A percentile compares a stretch with the other conserved stretches of the same genome.
phyloP scores from a whole-genome alignment of 30 jellyfish, hydroid and myxozoan species.

The Hydra vulgaris region DNA sequence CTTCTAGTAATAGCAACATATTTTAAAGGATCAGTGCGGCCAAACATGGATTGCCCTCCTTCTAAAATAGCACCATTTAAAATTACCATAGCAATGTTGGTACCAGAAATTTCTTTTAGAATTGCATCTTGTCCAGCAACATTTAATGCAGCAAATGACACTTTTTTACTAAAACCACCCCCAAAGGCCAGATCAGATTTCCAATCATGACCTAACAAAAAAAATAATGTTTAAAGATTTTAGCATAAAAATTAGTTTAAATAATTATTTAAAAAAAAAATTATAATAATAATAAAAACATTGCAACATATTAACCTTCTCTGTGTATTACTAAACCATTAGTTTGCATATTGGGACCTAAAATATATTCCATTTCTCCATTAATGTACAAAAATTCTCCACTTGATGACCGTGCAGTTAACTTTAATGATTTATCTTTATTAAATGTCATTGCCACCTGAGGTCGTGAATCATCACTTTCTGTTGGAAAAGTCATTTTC shows the following conservation, averaged over 20 bases:
- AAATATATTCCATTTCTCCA: slow-evolving; percentile 48
- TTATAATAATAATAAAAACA: neutral
- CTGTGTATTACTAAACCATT: slow-evolving; percentile 4
- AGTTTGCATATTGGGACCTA: slow-evolving; percentile 39
- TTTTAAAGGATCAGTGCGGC: slow-evolving; percentile 36
- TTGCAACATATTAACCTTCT: neutral
- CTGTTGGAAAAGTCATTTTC: slow-evolving; percentile 34
- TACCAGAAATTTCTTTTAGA: slow-evolving; percentile 33
- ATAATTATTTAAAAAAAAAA: too few relatives aligned
- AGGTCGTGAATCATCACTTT: slow-evolving; percentile 26
- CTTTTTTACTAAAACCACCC: neutral
- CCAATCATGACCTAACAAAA: slow-evolving; percentile 74
- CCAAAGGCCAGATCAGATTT: slow-evolving; percentile 21
- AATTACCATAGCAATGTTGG: slow-evolving; percentile 11
- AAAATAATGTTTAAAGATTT: too few relatives aligned
- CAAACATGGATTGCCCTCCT: slow-evolving; percentile 23
- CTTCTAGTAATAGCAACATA: slow-evolving; percentile 15
- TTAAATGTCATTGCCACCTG: slow-evolving; percentile 33
- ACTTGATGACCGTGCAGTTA: slow-evolving; percentile 44
- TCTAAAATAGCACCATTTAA: slow-evolving; percentile 31
- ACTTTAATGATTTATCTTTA: slow-evolving; percentile 33
- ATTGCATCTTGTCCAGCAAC: slow-evolving; percentile 72
- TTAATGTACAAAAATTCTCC: slow-evolving; percentile 45
- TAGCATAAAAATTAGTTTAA: too few relatives aligned
- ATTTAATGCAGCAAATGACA: slow-evolving; percentile 58